Evolutionary conservation across 2,113 vertebrate species (phyloP).

Genomic region (Thalassarche chlororhynchos): DNA sequence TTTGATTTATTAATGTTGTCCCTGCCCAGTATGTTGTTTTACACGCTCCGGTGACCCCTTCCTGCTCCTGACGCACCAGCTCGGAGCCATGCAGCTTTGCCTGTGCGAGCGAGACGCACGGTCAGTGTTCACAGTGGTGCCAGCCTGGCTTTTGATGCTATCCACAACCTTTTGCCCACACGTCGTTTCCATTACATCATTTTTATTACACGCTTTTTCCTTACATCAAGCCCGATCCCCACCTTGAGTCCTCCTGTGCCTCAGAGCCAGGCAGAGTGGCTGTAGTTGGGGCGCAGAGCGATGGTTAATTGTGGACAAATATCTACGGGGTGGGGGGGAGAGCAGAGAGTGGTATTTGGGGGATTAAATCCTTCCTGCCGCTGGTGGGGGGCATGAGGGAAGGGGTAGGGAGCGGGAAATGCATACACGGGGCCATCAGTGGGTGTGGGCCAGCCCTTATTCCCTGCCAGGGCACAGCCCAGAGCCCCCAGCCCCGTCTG

Average conservation of each 20-base stretch:
- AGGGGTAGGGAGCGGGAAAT: background rate
- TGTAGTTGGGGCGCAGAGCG: background rate
- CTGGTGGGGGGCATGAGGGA: background rate
- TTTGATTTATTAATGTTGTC: background rate
- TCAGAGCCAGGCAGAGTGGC: background rate
- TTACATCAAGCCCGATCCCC: background rate
- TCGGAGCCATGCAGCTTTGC: background rate
- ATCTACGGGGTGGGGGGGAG: background rate
- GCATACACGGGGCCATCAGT: accelerated
- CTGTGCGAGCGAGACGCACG: accelerated
- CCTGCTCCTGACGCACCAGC: background rate
- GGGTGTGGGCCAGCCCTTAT: background rate
- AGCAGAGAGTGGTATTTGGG: background rate
- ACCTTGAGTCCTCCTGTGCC: background rate
- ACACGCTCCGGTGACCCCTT: background rate
- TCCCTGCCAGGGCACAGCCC: background rate
- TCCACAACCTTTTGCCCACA: background rate
- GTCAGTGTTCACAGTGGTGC: background rate
- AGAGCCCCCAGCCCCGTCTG: background rate
- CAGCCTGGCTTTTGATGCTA: background rate
- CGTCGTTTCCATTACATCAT: background rate
- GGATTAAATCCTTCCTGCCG: background rate
- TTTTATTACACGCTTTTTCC: constrained; percentile 37
- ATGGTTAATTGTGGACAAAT: background rate
- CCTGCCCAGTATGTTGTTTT: background rate